Evolutionary conservation across 2,888 invertebrate genomes (phyloP), one percentile per base, ranked within the genome.

Genomic region (Zaprionus lineosus): DNA sequence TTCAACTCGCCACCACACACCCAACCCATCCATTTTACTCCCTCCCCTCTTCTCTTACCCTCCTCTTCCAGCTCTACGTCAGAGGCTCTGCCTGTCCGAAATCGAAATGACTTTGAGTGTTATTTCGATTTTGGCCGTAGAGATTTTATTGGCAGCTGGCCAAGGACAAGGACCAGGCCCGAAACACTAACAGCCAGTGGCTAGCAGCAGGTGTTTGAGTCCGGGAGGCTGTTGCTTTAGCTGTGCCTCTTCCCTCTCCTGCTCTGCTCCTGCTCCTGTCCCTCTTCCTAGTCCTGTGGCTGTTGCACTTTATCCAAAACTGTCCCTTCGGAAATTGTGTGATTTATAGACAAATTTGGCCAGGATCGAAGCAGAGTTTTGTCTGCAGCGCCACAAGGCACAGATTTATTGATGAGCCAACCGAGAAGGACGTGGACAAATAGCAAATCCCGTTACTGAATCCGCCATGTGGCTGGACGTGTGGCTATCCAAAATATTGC

Each of bases 401-500:
- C 73, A 64, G 82, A 82, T 85, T 82, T 82, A 82, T 82, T 82
- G 85, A 85, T 83, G 82, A 83, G 76, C 70, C 61, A 61, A 71
- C 62, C 52, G 51, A 82, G 67, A 58, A 37, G 8, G 29, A 56
- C 67, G 57, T 69, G 55, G 63, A n/a, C 57, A 73, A 73, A 76
- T 82, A 34, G 62, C 43, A 41, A 59, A 55, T 50, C 39, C 60
- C 21, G 46, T 41, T 44, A 70, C 57, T 50, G 50, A 6, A 24
- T 7, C 24, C 21, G 21, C 9, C 31, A 71, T 58, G 53, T 47
- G 18, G 7, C 12, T 37, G n/a, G n/a, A n/a, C n/a, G n/a, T n/a
- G 11, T 37, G 46, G 46, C 24, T 36, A 43, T 7, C 51, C 51
- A 40, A n/a, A 40, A 14, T 56, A 39, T 24, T 31, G 36, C 46